Evolutionary conservation across 2,797 vertebrate species (phyloP), one percentile per base, ranked within the genome.

Genomic region (Micromesistius poutassou): DNA sequence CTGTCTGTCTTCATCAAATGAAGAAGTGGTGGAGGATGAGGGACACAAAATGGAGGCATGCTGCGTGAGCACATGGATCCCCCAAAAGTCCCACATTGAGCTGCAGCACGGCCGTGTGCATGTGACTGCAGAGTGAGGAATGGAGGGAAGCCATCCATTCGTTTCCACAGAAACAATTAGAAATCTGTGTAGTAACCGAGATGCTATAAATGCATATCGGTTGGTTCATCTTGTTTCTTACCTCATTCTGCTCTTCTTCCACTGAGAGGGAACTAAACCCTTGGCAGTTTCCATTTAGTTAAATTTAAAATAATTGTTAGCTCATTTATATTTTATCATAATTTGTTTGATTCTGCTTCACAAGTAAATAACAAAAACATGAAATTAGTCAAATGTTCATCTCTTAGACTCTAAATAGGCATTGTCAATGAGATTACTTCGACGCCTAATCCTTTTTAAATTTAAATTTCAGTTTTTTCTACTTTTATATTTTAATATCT

Each of bases 161-260:
- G 83, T 89, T 86, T 81, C 82, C 80, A 85, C 87, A 85, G 84
- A 80, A 88, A 89, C 79, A 80, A 80, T 82, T 83, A 40, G 19
- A 72, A 22, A 68, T 71, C 78, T 73, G 40, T 73, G 74, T 79
- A 82, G 62, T 66, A 28, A 28, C 62, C 9, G 62, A 66, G 62
- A 66, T 66, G 62, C 62, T 66, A 25, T 28, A 10, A 28, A 28
- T 66, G 62, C 10, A 28, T 28, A 66, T 25, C n/a, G 10, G 55
- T 16, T 28, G n/a, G 62, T 28, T 66, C 3, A 12, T 28, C 62
- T 28, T 12, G 4, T 66, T 66, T n/a, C 9, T 28, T 9, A n/a
- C 28, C 62, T 28, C 62, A 66, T 28, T 66, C 4, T 28, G 62
- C n/a, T 66, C n/a, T 28, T 28, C 12, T 66, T 66, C 62, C 62